Evolutionary conservation across 2,113 vertebrate species (phyloP).

Genomic region (Parus major): DNA sequence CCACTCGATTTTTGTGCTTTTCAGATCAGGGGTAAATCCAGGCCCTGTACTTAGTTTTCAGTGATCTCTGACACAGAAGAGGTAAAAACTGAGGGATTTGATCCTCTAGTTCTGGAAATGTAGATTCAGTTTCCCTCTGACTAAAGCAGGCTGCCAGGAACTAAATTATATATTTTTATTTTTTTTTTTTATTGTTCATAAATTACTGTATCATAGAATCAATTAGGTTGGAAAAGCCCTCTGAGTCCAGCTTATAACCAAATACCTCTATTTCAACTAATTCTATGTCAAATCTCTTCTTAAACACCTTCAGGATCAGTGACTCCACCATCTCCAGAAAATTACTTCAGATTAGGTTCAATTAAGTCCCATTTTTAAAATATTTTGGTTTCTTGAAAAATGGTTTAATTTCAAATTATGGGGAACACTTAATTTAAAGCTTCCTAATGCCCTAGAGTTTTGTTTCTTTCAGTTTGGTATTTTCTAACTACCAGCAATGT

Average conservation of each 20-base stretch:
- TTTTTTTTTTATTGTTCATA: not conserved
- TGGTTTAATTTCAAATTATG: not conserved
- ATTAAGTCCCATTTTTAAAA: not conserved
- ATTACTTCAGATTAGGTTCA: not conserved
- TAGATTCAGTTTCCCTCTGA: not conserved
- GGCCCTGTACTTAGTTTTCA: not conserved
- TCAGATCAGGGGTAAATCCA: not conserved
- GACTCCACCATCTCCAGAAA: not conserved
- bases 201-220: not conserved
- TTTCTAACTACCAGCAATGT: not conserved
- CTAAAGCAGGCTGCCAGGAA: not conserved
- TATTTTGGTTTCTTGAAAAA: not conserved
- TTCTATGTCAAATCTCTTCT: not conserved
- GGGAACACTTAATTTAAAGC: not conserved
- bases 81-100: not conserved
- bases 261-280: not conserved
- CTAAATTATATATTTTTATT: not conserved
- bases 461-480: not conserved
- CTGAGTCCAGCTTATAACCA: not conserved
- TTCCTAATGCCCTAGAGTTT: not conserved
- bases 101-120: not conserved
- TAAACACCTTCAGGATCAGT: not conserved
- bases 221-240: not conserved
- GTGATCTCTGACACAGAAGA: not conserved
- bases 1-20: not conserved